Evolutionary conservation across 2,888 invertebrate genomes (phyloP).

Genomic region (Himalopsyche kuldschensis): DNA sequence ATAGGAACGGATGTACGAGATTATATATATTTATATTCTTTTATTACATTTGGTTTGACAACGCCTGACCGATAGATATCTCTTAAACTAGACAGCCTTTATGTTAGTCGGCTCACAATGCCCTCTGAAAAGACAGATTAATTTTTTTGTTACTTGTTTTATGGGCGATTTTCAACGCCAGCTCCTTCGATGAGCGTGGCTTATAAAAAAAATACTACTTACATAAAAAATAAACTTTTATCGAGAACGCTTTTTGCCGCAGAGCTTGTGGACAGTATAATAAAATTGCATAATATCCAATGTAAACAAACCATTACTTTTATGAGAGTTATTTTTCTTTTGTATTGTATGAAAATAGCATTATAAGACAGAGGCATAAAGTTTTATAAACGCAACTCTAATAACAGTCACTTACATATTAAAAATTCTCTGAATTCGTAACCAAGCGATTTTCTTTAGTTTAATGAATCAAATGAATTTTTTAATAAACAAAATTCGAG

Average conservation of each 20-base stretch:
- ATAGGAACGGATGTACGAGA: too few relatives aligned
- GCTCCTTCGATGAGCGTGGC: neutral
- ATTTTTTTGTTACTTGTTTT: slow-evolving; percentile 7
- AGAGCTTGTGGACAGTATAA: neutral
- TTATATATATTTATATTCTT: too few relatives aligned
- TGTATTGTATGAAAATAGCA: too few relatives aligned
- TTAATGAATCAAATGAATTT: too few relatives aligned
- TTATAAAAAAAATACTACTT: neutral
- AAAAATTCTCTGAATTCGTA: too few relatives aligned
- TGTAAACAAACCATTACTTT: neutral
- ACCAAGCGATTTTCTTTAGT: too few relatives aligned
- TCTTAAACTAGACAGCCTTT: slow-evolving; percentile 4
- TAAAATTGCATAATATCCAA: neutral
- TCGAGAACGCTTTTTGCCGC: neutral
- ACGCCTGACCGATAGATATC: neutral
- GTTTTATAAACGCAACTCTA: too few relatives aligned
- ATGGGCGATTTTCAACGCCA: neutral
- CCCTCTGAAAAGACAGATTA: slow-evolving; percentile 22
- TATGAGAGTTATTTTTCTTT: neutral
- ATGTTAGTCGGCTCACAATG: slow-evolving; percentile 25
- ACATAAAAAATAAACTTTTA: neutral
- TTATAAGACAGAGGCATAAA: too few relatives aligned
- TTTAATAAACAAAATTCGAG: too few relatives aligned
- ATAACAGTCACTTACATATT: too few relatives aligned
- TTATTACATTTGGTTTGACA: neutral